Conservation (phyloP, 1,140 invertebrate genomes). For the Pachypeltis micranthus region DNA sequence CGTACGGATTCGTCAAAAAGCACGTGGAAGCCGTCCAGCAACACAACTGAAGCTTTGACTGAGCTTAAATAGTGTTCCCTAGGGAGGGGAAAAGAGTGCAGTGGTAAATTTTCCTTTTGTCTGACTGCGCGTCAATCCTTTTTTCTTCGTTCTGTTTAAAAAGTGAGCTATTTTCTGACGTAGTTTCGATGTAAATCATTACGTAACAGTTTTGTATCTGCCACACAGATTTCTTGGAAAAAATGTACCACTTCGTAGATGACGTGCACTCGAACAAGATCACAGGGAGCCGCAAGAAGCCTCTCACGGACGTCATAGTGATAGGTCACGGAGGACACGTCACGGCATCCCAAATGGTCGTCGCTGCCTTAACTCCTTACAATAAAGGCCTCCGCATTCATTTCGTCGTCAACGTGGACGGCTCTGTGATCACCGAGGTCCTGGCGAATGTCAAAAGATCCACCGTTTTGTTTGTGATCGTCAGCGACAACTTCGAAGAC, state of each 20-base stretch:
- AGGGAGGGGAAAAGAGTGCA: too few relatives aligned
- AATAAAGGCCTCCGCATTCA: slow-evolving; percentile 67
- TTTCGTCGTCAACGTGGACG: slow-evolving; percentile 99
- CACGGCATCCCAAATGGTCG: slow-evolving; percentile 94
- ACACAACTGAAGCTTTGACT: too few relatives aligned
- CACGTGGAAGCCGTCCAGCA: too few relatives aligned
- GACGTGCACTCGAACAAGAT: slow-evolving; percentile 56
- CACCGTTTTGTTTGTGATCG: slow-evolving; percentile 94
- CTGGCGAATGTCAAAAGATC: slow-evolving; percentile 84
- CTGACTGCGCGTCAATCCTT: too few relatives aligned
- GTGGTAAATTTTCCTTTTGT: too few relatives aligned
- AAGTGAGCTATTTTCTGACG: too few relatives aligned
- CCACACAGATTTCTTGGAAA: slow-evolving; percentile 2
- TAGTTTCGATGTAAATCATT: too few relatives aligned
- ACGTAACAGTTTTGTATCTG: too few relatives aligned
- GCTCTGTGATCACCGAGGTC: slow-evolving; percentile 90
- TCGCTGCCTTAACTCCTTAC: slow-evolving; percentile 90
- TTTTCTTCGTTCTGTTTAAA: too few relatives aligned
- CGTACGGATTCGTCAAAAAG: too few relatives aligned
- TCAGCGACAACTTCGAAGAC: slow-evolving; percentile 98
- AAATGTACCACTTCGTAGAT: not conserved
- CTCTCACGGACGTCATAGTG: slow-evolving; percentile 96
- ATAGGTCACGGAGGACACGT: slow-evolving; percentile 98
- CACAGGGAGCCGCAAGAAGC: slow-evolving; percentile 85
- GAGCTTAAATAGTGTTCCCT: too few relatives aligned